Base-by-base conservation (phyloP, 1,140 invertebrate species). In the Aporrectodea caliginosa region DNA sequence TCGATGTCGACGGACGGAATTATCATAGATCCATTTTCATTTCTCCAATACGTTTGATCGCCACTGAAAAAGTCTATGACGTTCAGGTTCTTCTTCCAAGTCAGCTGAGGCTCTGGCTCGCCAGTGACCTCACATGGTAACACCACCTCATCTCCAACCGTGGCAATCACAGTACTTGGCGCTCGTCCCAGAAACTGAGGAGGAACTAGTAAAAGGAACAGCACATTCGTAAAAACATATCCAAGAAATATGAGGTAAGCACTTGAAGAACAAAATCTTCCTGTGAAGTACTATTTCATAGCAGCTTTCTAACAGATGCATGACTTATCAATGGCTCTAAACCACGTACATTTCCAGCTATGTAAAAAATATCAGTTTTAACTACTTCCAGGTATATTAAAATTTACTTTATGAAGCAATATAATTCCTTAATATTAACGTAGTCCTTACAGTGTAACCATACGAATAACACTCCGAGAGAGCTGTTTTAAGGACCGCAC, bases 121-220 rank as follows among this genome's bases (percentile, higher is more conserved):
- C 90, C 90, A 58, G 80, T 81, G 0, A 87, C 86, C 80, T 90
- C 87, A 83, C 90, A 91, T 32, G 82, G 80, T 6, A 90, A 82
- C 16, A 80, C 81, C 2, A 86, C 84, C 22, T 84, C 75, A 1
- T 85, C 80, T 6, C 84, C 95, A 89, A 96, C 92, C 90, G 96
- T 95, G 84, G 98, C 95, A 86, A 95, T 95, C 87, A 97, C 92
- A 87, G 97, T 94, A 95, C 94, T 81, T 94, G 94, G 85, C 93
- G 82, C 84, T 1, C 82, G 95, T 87, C 94, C 93, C 88, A 92
- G 93, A 90, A 98, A 97, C 86, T 93, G 92, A 82, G 97, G 97
- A 85, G 96, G 95, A 78, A 91, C 91, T 91, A 83, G 27, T 85
- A 86, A 78, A 73, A 80, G 35, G 27, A 72, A 29, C 2, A 29